Conservation (phyloP, 2,797 vertebrate genomes). For the Dryobates pubescens region DNA sequence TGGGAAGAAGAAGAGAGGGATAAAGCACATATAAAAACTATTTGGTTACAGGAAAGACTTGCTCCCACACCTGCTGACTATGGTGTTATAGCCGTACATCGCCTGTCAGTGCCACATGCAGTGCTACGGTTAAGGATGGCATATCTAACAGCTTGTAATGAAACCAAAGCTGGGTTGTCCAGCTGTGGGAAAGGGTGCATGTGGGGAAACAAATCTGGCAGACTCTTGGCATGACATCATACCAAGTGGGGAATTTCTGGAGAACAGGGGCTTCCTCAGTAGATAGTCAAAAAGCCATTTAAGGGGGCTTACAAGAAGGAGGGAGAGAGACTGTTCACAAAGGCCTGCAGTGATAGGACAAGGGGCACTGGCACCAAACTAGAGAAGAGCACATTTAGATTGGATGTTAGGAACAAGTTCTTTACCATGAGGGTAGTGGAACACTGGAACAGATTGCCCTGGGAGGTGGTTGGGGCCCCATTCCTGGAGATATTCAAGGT, state of each 20-base stretch:
- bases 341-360: too few species aligned
- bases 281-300: not conserved
- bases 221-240: not conserved
- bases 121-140: accelerated
- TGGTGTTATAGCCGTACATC: not conserved
- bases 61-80: not conserved
- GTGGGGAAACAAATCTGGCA: not conserved
- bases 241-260: not conserved
- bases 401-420: too few species aligned
- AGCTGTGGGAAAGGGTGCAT: accelerated
- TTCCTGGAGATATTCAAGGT: too few species aligned
- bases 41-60: not conserved
- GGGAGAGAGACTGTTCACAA: too few species aligned
- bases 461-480: too few species aligned
- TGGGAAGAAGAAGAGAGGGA: not conserved
- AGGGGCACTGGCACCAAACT: too few species aligned
- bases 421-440: too few species aligned
- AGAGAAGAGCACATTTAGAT: too few species aligned
- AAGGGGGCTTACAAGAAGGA: not conserved
- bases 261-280: not conserved
- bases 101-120: not conserved
- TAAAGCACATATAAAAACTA: not conserved
- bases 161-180: not conserved
- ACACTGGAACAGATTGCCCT: too few species aligned
- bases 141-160: not conserved